Evolutionary conservation across 2,113 vertebrate genomes (phyloP).

Genomic region (Thamnophis sirtalis): DNA sequence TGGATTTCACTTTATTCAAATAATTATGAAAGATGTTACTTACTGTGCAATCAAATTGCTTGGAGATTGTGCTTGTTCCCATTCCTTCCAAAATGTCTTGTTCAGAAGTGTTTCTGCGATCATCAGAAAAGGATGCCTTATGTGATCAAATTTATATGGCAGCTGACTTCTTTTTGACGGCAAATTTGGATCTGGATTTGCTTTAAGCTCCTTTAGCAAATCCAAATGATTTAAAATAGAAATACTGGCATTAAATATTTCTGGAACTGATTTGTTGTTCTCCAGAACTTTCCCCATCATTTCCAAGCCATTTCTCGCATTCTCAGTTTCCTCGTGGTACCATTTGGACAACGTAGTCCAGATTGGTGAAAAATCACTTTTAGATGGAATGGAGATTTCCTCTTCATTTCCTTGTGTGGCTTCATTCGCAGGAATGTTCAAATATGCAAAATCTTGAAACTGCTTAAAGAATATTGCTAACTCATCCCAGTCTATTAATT

Average conservation of each 20-base stretch:
- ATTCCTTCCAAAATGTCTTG: conserved; percentile 47
- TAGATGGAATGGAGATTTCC: background rate
- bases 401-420: conserved; percentile 24
- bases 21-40: conserved; percentile 44
- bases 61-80: conserved; percentile 52
- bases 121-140: conserved; percentile 20
- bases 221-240: conserved; percentile 27
- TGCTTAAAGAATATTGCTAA: background rate
- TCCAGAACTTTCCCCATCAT: conserved; percentile 14
- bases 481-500: background rate
- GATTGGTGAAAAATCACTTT: background rate
- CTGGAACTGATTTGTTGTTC: background rate
- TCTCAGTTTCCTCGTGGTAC: background rate
- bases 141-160: background rate
- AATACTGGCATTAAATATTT: conserved; percentile 26
- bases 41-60: conserved; percentile 64
- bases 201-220: conserved; percentile 33
- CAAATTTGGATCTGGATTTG: background rate
- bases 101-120: conserved; percentile 51
- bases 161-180: conserved; percentile 24
- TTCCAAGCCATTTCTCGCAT: conserved; percentile 32
- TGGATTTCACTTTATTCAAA: background rate
- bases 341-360: conserved; percentile 22
- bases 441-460: background rate
- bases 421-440: background rate